phyloP scores from a whole-genome alignment of 2,113 vertebrate species.

The Lichenostomus cassidix region DNA sequence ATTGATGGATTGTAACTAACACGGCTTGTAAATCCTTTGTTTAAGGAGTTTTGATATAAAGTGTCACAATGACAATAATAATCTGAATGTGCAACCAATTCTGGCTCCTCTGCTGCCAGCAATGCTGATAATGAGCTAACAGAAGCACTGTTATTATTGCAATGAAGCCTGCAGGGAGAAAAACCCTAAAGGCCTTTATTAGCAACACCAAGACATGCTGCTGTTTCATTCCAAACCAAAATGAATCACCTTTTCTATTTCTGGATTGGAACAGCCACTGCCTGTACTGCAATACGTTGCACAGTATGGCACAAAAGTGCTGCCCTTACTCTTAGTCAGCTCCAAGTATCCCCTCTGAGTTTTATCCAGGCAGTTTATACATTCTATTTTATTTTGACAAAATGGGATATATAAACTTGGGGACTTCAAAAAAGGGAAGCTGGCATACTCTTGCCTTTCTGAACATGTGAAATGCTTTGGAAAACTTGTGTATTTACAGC shows the following conservation, averaged over 20 bases:
- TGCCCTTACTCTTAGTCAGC: neutral
- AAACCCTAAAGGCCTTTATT: slow-evolving; percentile 42
- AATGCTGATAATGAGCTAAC: slow-evolving; percentile 63
- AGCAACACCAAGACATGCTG: slow-evolving; percentile 5
- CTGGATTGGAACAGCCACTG: neutral
- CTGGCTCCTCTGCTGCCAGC: neutral
- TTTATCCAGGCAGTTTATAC: neutral
- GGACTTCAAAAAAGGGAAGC: neutral
- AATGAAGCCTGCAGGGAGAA: slow-evolving; percentile 21
- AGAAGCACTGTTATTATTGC: slow-evolving; percentile 23
- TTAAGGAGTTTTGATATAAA: slow-evolving; percentile 9
- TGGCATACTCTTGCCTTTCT: neutral
- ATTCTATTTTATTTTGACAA: neutral
- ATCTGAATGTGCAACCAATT: slow-evolving; percentile 45
- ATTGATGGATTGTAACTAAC: neutral
- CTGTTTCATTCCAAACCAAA: slow-evolving; percentile 46
- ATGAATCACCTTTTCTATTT: slow-evolving; percentile 63
- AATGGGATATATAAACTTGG: neutral
- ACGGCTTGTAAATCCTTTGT: slow-evolving; percentile 9
- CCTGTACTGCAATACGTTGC: neutral
- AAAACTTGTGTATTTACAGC: neutral
- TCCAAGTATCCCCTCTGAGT: neutral
- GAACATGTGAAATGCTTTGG: neutral
- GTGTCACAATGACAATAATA: slow-evolving; percentile 35
- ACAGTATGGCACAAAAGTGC: neutral